A percentile compares a stretch with the other conserved stretches of the same genome.
These are phyloP conservation scores for Sarcophaga carnaria DNA, from an alignment of 2,888 invertebrate genomes.

Conservation along the genomic window DNA sequence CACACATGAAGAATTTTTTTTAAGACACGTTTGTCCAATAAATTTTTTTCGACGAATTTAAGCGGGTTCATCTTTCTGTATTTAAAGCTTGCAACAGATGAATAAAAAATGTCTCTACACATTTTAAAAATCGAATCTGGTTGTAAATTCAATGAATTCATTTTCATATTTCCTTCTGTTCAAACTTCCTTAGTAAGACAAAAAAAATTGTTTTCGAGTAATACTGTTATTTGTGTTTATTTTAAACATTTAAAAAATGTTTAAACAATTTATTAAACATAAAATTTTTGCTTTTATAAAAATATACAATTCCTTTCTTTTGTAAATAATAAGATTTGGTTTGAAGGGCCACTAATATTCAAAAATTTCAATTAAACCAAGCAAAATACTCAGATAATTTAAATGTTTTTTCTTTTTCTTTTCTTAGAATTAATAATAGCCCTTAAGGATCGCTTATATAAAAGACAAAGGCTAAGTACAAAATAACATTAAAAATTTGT, in stretches of 20 bases:
- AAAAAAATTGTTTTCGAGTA: no score
- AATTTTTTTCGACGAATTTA: no score
- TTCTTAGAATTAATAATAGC: not conserved
- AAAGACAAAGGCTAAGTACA: not conserved
- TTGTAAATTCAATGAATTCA: no score
- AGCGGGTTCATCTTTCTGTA: no score
- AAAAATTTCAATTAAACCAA: not conserved
- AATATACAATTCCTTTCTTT: constrained; percentile 1
- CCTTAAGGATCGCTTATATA: not conserved
- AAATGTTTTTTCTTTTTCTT: not conserved
- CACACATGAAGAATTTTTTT: no score
- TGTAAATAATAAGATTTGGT: not conserved
- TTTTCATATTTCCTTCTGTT: no score
- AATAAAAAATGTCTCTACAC: no score
- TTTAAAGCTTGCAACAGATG: no score
- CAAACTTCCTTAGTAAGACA: no score
- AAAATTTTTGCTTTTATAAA: not conserved
- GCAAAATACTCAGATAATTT: not conserved
- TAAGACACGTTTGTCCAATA: no score
- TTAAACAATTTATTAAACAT: constrained; percentile 13
- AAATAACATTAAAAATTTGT: constrained; percentile 35
- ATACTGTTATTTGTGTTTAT: not conserved
- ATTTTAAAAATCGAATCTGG: no score
- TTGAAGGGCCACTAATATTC: no score
- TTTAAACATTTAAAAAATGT: constrained; percentile 13